A percentile compares a stretch with the other conserved stretches of the same genome.
These are phyloP conservation scores for Carassius auratus DNA, from an alignment of 2,113 vertebrate genomes.

Conservation along the genomic window DNA sequence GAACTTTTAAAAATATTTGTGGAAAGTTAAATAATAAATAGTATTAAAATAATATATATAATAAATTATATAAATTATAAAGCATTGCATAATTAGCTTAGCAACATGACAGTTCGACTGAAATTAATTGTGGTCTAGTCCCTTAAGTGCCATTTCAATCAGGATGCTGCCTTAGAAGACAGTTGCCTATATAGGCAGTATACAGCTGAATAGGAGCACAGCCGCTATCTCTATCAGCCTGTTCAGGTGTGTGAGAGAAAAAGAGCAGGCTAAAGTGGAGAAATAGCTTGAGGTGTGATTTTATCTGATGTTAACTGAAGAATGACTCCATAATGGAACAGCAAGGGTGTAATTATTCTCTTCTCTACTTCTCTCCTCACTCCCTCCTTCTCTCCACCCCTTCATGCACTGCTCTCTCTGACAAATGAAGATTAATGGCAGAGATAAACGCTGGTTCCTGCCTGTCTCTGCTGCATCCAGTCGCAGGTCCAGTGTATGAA, in stretches of 20 bases:
- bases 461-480: slow-evolving; percentile 56
- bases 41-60: no score
- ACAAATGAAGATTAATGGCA: slow-evolving; percentile 82
- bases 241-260: slow-evolving; percentile 35
- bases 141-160: not conserved
- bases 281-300: slow-evolving; percentile 66
- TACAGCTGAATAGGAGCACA: not conserved
- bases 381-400: slow-evolving; percentile 47
- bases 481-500: slow-evolving; percentile 39
- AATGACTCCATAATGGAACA: slow-evolving; percentile 71
- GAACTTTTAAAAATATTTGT: no score
- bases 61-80: no score
- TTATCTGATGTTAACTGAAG: slow-evolving; percentile 75
- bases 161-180: not conserved
- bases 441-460: slow-evolving; percentile 60
- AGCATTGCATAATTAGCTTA: no score
- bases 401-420: slow-evolving; percentile 60
- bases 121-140: not conserved
- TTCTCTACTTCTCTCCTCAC: slow-evolving; percentile 36
- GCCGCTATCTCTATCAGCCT: slow-evolving; percentile 31
- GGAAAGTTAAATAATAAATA: no score
- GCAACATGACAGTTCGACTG: no score
- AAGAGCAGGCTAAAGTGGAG: slow-evolving; percentile 65
- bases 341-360: slow-evolving; percentile 71
- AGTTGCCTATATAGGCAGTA: not conserved